These are phyloP conservation scores for Pardosa pseudoannulata DNA, from an alignment of 2,888 invertebrate genomes.

Conservation along the genomic window DNA sequence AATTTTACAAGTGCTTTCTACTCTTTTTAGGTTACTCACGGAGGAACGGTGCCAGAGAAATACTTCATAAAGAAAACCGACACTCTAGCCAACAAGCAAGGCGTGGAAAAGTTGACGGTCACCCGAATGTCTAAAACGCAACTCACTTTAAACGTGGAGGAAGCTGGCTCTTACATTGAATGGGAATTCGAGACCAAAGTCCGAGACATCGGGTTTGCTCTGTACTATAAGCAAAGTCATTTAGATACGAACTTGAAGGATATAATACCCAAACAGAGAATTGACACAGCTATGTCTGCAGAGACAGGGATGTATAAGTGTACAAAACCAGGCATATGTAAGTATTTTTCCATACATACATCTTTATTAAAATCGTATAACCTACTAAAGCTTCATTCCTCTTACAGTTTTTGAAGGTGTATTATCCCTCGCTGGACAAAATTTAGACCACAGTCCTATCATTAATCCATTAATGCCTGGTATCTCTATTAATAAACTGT, in stretches of 20 bases:
- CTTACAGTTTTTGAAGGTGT: too few relatives aligned
- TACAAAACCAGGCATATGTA: conserved; percentile 28
- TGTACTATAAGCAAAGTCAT: conserved; percentile 17
- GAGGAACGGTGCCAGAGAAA: conserved; percentile 10
- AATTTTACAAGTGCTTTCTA: too few relatives aligned
- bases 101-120: not conserved
- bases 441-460: too few relatives aligned
- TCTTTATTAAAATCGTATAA: too few relatives aligned
- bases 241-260: not conserved
- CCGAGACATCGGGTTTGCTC: conserved; percentile 21
- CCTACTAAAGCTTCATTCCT: too few relatives aligned
- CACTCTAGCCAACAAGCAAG: not conserved
- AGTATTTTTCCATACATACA: too few relatives aligned
- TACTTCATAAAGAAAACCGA: not conserved
- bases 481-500: too few relatives aligned
- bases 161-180: conserved; percentile 28
- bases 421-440: too few relatives aligned
- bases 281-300: not conserved
- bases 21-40: conserved; percentile 4
- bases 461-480: too few relatives aligned
- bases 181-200: conserved; percentile 40
- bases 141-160: not conserved
- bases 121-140: conserved; percentile 28
- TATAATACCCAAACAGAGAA: conserved; percentile 22
- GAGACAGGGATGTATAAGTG: conserved; percentile 20